Evolutionary conservation across 2,888 invertebrate genomes (phyloP).

Genomic region (Quadroppia sp.): DNA sequence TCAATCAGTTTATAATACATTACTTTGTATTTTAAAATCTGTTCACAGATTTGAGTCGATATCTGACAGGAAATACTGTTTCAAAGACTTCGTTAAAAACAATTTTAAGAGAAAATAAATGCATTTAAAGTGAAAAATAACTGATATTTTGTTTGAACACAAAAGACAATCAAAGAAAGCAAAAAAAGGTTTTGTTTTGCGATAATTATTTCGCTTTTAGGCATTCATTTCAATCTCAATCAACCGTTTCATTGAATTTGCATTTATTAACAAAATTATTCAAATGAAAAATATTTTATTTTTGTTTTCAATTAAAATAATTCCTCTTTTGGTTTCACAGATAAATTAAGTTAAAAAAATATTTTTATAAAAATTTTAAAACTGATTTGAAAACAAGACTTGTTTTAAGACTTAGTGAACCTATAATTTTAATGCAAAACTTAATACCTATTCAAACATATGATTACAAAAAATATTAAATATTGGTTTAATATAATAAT

Average conservation of each 20-base stretch:
- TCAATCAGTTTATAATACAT: not conserved
- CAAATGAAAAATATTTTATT: not conserved
- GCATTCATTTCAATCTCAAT: constrained; percentile 5
- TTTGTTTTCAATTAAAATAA: not conserved
- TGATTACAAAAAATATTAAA: no score
- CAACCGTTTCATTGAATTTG: constrained; percentile 2
- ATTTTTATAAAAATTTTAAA: not conserved
- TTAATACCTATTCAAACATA: no score
- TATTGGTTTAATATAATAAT: no score
- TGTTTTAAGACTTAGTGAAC: not conserved
- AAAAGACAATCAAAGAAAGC: not conserved
- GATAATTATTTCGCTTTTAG: constrained; percentile 8
- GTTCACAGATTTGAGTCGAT: not conserved
- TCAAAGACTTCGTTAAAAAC: not conserved
- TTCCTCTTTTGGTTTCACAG: not conserved
- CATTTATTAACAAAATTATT: not conserved
- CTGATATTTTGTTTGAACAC: not conserved
- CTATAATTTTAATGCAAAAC: not conserved
- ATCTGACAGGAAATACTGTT: not conserved
- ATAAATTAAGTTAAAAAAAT: not conserved
- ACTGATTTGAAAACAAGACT: not conserved
- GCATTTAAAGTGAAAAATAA: not conserved
- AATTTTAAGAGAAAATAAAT: not conserved
- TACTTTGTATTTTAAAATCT: constrained; percentile 4
- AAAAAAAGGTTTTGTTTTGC: not conserved